Evolutionary conservation across 2,113 vertebrate genomes (phyloP), one percentile per base, ranked within the genome.

Genomic region (Lophochroa leadbeateri): DNA sequence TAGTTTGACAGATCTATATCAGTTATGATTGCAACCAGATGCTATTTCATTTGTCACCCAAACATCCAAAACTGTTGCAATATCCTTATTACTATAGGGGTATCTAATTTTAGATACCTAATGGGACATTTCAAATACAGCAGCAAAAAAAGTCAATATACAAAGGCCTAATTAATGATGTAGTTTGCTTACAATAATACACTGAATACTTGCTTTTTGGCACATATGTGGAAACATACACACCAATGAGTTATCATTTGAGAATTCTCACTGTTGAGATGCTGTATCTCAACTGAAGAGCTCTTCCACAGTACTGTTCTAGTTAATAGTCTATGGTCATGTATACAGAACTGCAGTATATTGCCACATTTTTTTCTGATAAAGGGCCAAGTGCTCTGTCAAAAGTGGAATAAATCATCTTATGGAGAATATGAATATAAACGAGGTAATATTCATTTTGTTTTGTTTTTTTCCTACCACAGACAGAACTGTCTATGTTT

Each of bases 21-120:
- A 92, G 53, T 92, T 84, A 37, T 47, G 83, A 82, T 33, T 91
- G 79, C 79, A 96, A 90, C 28, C 94, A 96, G 89, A 93, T 96
- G 93, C 24, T 90, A 43, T 86, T 96, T 77, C 31, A 64, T 94
- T 91, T 92, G 86, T 84, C 76, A 92, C 41, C 29, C 52, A 96
- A 82, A 86, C 37, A 81, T 64, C 4, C 1, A 44, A 69, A 88
- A 81, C 31, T 12, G 5, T 29, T 78, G 3, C 13, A 84, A 35
- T 86, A 57, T 63, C 37, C 20, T 67, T 82, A 35, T 27, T 90
- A 46, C 15, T 55, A 11, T 27, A 82, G 23, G 9, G 6, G 20
- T 49, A 12, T 28, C 14, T 87, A 28, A 41, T 68, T 92, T 88
- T 50, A 67, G 31, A 13, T 85, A 76, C 65, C 11, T 80, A 72